phyloP scores from a whole-genome alignment of 1,140 invertebrate genomes.

The Venturia canescens region DNA sequence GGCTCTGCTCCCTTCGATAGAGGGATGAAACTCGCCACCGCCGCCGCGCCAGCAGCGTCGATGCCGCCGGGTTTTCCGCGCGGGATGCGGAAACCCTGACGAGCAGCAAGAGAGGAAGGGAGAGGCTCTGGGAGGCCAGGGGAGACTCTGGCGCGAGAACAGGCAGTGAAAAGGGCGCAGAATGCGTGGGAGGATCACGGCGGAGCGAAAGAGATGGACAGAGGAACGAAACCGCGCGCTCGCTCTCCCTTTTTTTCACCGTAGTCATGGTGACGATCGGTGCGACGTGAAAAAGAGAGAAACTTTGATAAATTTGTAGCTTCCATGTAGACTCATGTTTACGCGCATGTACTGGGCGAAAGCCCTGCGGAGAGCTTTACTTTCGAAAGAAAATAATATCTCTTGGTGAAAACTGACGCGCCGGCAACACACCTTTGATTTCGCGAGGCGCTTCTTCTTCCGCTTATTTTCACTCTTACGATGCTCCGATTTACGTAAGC shows the following conservation, averaged over 20 bases:
- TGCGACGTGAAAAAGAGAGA: background rate
- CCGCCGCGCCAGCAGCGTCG: too few species aligned
- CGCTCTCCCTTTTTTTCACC: background rate
- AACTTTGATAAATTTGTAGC: background rate
- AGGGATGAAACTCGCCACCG: slow-evolving; percentile 61
- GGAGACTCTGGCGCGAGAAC: slow-evolving; percentile 16
- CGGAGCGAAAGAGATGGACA: background rate
- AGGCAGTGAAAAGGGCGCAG: slow-evolving; percentile 24
- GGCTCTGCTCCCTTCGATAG: slow-evolving; percentile 53
- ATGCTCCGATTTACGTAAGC: background rate
- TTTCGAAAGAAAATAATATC: background rate
- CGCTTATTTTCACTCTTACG: background rate
- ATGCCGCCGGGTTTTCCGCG: slow-evolving; percentile 50
- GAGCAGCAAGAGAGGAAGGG: background rate
- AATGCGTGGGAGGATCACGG: slow-evolving; percentile 15
- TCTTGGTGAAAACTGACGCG: background rate
- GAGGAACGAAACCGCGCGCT: background rate
- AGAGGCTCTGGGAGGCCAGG: background rate
- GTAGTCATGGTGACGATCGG: slow-evolving; percentile 15
- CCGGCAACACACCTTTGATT: background rate
- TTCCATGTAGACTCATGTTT: background rate
- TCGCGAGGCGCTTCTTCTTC: background rate
- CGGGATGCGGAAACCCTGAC: slow-evolving; percentile 37
- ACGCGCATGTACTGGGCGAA: background rate
- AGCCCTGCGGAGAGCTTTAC: background rate